Evolutionary conservation across 2,113 vertebrate species (phyloP), one percentile per base, ranked within the genome.

Genomic region (Anarrhichthys ocellatus): DNA sequence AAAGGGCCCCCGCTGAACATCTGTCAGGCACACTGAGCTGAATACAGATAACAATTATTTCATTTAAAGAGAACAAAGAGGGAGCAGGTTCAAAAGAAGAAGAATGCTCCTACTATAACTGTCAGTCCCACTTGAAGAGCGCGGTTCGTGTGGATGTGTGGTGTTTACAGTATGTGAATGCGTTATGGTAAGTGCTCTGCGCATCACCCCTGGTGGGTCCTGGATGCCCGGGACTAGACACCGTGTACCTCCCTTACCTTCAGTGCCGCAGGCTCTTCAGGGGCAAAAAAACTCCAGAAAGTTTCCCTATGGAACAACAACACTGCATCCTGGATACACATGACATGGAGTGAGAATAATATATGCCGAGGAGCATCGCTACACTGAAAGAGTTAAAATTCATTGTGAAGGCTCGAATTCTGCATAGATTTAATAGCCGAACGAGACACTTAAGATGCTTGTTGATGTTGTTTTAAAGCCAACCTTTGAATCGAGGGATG

Each of bases 181-280:
- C 4, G 36, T 62, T 65, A 24, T 70, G 50, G 9, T 7, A 34
- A 14, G 46, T 52, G 8, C 13, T 52, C n/a, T 46, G 15, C 63
- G 52, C 54, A 48, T 59, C 2, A 4, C 36, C 63, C 67, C 15
- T 10, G 63, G 7, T 13, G 54, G 34, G 59, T 48, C 59, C 29
- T 44, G 50, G 50, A 36, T 59, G 86, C 88, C 88, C 18, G 76
- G 0, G 86, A 85, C 75, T 4, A 82, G 40, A 92, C 76, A 79
- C 36, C n/a, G 5, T 56, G 14, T 59, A 69, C 44, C 42, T 52
- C 0, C 52, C 42, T 9, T 44, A 82, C 75, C 68, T 70, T 46
- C 56, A 63, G 58, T 11, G 88, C 80, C 73, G 29, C 69, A 20
- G 88, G 84, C 84, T 68, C 15, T 22, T 70, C 42, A 9, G 38